Conservation (phyloP, 2,888 invertebrate species). For the Eilema depressum region DNA sequence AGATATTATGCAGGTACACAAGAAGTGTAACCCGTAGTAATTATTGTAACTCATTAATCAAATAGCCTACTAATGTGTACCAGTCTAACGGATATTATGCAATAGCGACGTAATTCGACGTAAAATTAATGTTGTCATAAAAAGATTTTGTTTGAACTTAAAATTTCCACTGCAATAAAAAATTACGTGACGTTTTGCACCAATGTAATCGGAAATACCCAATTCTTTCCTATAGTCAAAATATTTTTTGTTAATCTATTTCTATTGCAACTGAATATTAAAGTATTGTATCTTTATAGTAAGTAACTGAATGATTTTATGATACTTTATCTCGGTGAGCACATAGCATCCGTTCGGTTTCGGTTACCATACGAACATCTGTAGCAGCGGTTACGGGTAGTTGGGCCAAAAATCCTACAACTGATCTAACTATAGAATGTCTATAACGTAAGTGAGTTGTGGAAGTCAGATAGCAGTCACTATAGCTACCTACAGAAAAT, state of each 20-base stretch:
- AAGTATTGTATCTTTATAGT: neutral
- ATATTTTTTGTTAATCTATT: neutral
- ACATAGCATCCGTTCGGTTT: no score
- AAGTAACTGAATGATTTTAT: no score
- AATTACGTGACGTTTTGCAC: neutral
- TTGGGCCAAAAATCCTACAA: no score
- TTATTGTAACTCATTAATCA: neutral
- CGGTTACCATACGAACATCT: no score
- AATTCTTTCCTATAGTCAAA: no score
- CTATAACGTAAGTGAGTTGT: no score
- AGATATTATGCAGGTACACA: neutral
- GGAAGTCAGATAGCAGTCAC: no score
- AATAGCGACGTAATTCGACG: neutral
- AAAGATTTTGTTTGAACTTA: neutral
- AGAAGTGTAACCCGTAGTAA: neutral
- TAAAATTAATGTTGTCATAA: neutral
- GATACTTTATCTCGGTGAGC: no score
- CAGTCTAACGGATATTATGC: neutral
- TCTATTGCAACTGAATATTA: neutral
- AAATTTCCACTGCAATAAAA: neutral
- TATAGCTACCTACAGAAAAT: no score
- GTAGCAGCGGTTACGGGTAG: no score
- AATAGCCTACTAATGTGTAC: neutral
- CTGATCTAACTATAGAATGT: no score
- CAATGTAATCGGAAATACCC: no score